These are phyloP conservation scores for Brenthis hecate DNA, from an alignment of 2,888 invertebrate species.

Conservation along the genomic window DNA sequence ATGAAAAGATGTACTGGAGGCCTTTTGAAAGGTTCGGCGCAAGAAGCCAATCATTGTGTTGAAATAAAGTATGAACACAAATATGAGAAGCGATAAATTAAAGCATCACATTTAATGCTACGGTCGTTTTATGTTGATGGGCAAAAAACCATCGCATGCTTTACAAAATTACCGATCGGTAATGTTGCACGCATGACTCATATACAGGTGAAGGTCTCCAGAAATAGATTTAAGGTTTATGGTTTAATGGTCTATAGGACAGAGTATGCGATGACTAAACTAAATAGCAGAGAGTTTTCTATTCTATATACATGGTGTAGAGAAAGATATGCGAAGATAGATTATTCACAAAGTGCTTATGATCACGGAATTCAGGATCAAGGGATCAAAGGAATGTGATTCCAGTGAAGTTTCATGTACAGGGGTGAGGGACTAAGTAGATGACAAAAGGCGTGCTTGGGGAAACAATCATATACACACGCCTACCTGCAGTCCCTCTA, in stretches of 20 bases:
- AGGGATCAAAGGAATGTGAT: conserved; percentile 50
- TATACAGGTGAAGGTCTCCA: conserved; percentile 35
- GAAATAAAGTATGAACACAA: conserved; percentile 41
- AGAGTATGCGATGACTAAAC: conserved; percentile 38
- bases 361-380: conserved; percentile 57
- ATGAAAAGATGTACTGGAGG: conserved; percentile 51
- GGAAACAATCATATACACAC: conserved; percentile 67
- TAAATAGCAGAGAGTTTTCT: conserved; percentile 42
- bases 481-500: conserved; percentile 98
- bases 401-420: conserved; percentile 62
- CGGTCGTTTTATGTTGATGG: conserved; percentile 37
- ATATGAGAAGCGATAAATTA: conserved; percentile 38
- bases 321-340: conserved; percentile 48
- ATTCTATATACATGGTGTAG: conserved; percentile 51
- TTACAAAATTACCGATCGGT: conserved; percentile 36
- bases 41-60: conserved; percentile 51
- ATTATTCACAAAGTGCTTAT: conserved; percentile 81
- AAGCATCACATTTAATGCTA: conserved; percentile 39
- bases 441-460: conserved; percentile 73
- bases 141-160: conserved; percentile 38
- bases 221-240: conserved; percentile 28
- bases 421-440: conserved; percentile 63
- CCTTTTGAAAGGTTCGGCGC: conserved; percentile 50
- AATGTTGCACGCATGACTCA: conserved; percentile 34
- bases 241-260: conserved; percentile 32